Evolutionary conservation across 2,888 invertebrate species (phyloP).

Genomic region (Hydrotaea diabolus): DNA sequence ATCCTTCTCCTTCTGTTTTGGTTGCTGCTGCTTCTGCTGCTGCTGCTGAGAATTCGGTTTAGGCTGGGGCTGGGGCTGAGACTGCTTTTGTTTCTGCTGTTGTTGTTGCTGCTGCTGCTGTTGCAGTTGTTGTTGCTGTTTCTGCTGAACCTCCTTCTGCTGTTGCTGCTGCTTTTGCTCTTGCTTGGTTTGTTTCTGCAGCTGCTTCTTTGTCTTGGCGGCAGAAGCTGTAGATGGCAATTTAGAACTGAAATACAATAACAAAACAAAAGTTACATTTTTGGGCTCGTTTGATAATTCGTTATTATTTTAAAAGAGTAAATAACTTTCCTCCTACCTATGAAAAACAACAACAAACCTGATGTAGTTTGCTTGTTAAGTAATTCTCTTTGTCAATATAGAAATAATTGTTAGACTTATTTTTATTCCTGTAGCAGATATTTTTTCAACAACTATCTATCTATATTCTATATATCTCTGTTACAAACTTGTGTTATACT

Average conservation of each 20-base stretch:
- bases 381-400: too few relatives aligned
- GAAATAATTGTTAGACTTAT: too few relatives aligned
- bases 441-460: too few relatives aligned
- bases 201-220: conserved; percentile 32
- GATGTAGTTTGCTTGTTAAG: too few relatives aligned
- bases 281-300: too few relatives aligned
- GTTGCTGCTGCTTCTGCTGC: conserved; percentile 1
- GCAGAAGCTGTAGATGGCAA: conserved; percentile 25
- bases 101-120: neutral
- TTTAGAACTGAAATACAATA: conserved; percentile 9
- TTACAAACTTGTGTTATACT: too few relatives aligned
- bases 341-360: too few relatives aligned
- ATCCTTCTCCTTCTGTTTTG: conserved; percentile 1
- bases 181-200: conserved; percentile 1
- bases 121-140: neutral
- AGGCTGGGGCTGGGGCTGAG: neutral
- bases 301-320: too few relatives aligned
- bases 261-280: neutral
- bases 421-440: too few relatives aligned
- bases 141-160: neutral
- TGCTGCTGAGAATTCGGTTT: neutral
- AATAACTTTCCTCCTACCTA: too few relatives aligned
- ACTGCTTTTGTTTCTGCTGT: conserved; percentile 19
- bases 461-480: too few relatives aligned
- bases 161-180: conserved; percentile 14